Percentiles rank a stretch among this genome's conserved stretches.
These are phyloP conservation scores for Danio aesculapii DNA, from an alignment of 2,797 vertebrate genomes.

Conservation along the genomic window DNA sequence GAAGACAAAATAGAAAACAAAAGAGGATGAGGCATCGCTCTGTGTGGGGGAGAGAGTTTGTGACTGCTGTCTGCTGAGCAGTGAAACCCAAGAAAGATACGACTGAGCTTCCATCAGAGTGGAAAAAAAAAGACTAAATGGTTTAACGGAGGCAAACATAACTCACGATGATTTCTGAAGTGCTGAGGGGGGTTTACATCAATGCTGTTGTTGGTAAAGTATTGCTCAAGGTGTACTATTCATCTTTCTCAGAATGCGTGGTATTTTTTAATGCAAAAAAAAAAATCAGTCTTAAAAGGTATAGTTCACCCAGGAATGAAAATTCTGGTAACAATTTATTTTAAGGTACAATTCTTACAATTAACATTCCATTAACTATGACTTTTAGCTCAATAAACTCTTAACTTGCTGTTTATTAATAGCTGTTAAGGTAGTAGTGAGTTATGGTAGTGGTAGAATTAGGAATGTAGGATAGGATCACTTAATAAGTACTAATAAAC, in stretches of 20 bases:
- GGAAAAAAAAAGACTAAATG: conserved; percentile 45
- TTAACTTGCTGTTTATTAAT: no score
- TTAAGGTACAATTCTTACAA: no score
- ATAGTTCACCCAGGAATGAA: no score
- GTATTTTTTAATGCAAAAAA: no score
- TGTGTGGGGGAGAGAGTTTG: conserved; percentile 57
- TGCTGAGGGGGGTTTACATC: conserved; percentile 41
- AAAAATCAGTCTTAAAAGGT: no score
- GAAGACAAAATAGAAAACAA: conserved; percentile 47
- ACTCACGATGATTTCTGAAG: conserved; percentile 49
- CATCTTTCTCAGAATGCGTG: not conserved
- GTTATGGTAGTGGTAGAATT: no score
- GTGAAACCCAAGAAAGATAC: conserved; percentile 31
- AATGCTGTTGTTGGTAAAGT: conserved; percentile 21
- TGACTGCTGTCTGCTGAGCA: conserved; percentile 62
- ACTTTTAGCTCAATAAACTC: no score
- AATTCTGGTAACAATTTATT: no score
- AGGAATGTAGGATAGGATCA: no score
- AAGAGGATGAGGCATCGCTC: conserved; percentile 61
- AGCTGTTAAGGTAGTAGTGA: no score
- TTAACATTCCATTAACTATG: no score
- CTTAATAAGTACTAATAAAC: no score
- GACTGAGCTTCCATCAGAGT: conserved; percentile 57
- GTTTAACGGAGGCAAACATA: conserved; percentile 36
- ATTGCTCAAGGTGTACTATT: conserved; percentile 32